phyloP scores from a whole-genome alignment of 2,888 invertebrate species.

The Abscondita cerata region DNA sequence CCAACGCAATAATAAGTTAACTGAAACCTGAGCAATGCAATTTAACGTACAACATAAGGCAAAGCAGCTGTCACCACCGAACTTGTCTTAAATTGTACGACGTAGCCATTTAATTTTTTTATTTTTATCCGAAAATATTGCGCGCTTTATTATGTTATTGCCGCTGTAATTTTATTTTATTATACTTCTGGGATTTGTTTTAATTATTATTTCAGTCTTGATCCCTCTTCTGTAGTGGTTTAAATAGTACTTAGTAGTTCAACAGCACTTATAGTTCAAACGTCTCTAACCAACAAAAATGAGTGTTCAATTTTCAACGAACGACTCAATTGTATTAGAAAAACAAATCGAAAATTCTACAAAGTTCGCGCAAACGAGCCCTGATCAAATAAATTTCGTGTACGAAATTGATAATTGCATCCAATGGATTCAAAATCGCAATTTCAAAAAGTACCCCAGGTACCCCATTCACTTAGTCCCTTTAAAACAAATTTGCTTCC shows the following conservation, averaged over 20 bases:
- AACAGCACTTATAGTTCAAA: background rate
- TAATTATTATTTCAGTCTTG: too few relatives aligned
- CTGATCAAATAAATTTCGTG: constrained; percentile 56
- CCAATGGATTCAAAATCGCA: constrained; percentile 74
- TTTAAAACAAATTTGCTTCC: too few relatives aligned
- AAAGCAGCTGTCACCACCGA: background rate
- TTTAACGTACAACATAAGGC: background rate
- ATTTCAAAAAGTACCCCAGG: constrained; percentile 69
- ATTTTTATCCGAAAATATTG: background rate
- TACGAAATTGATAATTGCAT: constrained; percentile 69
- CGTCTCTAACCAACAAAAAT: constrained; percentile 9
- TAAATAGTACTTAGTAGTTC: background rate
- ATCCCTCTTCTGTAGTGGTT: too few relatives aligned
- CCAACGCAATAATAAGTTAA: too few relatives aligned
- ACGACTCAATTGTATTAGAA: constrained; percentile 63
- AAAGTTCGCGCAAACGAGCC: constrained; percentile 39
- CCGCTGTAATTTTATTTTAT: too few relatives aligned
- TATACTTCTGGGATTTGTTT: too few relatives aligned
- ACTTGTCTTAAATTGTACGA: background rate
- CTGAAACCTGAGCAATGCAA: constrained; percentile 59
- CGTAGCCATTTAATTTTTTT: background rate
- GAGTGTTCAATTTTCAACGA: constrained; percentile 59
- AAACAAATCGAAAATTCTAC: constrained; percentile 55
- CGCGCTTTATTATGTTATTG: too few relatives aligned
- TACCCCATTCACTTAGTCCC: too few relatives aligned